Conservation (phyloP, 2,113 vertebrate species). For the Tricholaema leucomelas region DNA sequence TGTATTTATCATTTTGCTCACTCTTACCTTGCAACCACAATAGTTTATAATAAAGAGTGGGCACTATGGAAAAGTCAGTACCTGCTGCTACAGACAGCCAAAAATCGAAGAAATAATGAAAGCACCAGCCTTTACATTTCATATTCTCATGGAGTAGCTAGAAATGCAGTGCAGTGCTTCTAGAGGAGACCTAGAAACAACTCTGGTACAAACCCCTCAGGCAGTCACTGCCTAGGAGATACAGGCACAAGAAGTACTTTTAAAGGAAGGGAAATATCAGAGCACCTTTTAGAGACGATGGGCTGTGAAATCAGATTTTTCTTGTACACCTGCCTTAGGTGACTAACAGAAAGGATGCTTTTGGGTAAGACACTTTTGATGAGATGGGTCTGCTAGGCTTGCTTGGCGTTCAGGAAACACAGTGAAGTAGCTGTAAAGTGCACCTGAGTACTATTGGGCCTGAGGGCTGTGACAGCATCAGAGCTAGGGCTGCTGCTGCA, state of each 20-base stretch:
- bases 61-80: neutral
- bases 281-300: neutral
- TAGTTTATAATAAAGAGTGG: neutral
- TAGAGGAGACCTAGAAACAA: neutral
- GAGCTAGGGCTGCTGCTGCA: accelerated
- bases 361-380: neutral
- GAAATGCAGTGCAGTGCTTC: neutral
- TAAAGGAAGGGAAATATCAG: neutral
- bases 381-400: neutral
- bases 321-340: neutral
- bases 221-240: neutral
- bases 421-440: neutral
- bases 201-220: neutral
- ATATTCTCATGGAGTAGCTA: neutral
- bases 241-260: neutral
- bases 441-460: neutral
- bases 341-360: neutral
- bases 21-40: neutral
- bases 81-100: neutral
- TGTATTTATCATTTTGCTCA: neutral
- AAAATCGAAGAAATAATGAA: neutral
- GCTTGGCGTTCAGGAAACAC: neutral
- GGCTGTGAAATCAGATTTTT: neutral
- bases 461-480: neutral
- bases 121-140: neutral